Percentiles rank a stretch among this genome's conserved stretches.
phyloP scores from a whole-genome alignment of 2,888 invertebrate species.

The Acholoe squamosa region DNA sequence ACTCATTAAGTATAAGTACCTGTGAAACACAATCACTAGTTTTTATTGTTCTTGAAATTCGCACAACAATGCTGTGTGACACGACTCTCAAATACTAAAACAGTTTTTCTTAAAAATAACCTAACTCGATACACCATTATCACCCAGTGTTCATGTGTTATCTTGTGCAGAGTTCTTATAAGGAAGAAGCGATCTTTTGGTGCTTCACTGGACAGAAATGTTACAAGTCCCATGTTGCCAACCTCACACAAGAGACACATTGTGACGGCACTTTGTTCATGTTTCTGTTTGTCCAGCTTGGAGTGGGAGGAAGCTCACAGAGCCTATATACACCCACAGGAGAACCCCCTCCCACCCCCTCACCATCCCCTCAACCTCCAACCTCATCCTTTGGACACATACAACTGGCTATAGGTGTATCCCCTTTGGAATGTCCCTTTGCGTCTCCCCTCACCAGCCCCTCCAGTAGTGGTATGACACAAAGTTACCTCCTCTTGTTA shows the following conservation, averaged over 20 bases:
- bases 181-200: no score
- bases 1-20: no score
- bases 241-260: background rate
- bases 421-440: background rate
- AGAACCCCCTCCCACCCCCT: background rate
- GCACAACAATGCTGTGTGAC: no score
- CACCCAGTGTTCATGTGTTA: no score
- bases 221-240: no score
- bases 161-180: no score
- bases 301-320: background rate
- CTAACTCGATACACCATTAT: no score
- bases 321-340: background rate
- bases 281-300: background rate
- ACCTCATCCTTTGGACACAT: conserved; percentile 37
- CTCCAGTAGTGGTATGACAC: conserved; percentile 20
- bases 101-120: no score
- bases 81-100: no score
- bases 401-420: conserved; percentile 9
- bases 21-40: no score
- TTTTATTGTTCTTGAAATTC: no score
- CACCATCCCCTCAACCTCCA: background rate
- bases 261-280: background rate
- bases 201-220: no score
- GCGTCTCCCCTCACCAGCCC: background rate
- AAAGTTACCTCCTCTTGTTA: conserved; percentile 17